A percentile compares a stretch with the other conserved stretches of the same genome.
Evolutionary conservation across 2,888 invertebrate species (phyloP).

Genomic region (Zygogramma bicolorata): DNA sequence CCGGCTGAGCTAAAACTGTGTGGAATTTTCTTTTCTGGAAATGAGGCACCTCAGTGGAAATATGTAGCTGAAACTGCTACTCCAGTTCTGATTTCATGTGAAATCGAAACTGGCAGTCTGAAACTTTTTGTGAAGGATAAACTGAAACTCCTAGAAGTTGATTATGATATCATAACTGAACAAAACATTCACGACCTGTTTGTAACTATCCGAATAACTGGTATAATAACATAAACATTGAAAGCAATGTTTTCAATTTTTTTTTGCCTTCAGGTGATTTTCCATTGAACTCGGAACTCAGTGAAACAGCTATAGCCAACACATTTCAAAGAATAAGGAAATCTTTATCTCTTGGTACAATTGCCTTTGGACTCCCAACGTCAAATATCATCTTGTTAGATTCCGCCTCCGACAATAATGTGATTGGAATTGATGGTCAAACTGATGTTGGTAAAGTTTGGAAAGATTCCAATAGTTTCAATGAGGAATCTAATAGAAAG

Average conservation of each 20-base stretch:
- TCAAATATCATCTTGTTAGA: constrained; percentile 77
- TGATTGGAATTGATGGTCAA: constrained; percentile 69
- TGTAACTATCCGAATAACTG: constrained; percentile 82
- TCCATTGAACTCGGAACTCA: constrained; percentile 74
- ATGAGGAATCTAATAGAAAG: constrained; percentile 56
- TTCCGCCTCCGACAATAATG: constrained; percentile 65
- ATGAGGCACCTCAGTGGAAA: neutral
- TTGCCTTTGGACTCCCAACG: constrained; percentile 76
- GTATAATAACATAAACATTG: constrained; percentile 73
- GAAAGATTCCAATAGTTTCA: constrained; percentile 52
- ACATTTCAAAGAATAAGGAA: constrained; percentile 75
- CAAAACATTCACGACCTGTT: constrained; percentile 73
- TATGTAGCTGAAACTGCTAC: constrained; percentile 4
- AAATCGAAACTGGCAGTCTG: neutral
- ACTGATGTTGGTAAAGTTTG: constrained; percentile 69
- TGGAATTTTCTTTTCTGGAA: constrained; percentile 76
- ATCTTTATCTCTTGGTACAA: constrained; percentile 64
- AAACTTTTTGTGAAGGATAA: constrained; percentile 13
- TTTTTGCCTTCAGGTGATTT: constrained; percentile 70
- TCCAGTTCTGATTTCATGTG: neutral
- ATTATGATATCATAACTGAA: constrained; percentile 69
- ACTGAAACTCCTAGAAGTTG: constrained; percentile 6
- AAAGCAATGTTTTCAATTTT: constrained; percentile 68
- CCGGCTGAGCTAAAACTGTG: constrained; percentile 84
- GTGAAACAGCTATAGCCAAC: constrained; percentile 71